A percentile compares a stretch with the other conserved stretches of the same genome.
phyloP scores from a whole-genome alignment of 2,888 invertebrate species.

The Xestia c-nigrum region DNA sequence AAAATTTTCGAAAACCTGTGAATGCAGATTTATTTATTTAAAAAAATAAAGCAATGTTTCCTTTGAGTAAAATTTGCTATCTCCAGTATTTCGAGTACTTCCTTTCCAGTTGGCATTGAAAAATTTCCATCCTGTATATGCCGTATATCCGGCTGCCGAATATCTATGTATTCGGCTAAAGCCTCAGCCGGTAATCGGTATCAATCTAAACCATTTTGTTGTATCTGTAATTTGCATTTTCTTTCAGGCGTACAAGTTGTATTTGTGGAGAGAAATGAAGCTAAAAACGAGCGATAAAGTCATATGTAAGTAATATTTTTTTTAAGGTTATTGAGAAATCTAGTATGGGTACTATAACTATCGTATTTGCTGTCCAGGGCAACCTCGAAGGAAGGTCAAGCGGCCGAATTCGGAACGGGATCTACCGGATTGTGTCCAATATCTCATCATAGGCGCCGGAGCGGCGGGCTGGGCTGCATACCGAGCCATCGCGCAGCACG shows the following conservation, averaged over 20 bases:
- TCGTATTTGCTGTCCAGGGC: constrained; percentile 72
- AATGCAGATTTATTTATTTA: too few relatives aligned
- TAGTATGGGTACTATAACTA: not conserved
- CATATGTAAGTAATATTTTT: constrained; percentile 76
- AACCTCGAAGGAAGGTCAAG: constrained; percentile 79
- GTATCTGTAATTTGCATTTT: constrained; percentile 34
- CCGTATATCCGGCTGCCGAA: not conserved
- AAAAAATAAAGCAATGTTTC: too few relatives aligned
- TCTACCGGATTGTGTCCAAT: constrained; percentile 85
- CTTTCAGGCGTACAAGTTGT: constrained; percentile 81
- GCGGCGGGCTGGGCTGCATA: constrained; percentile 86
- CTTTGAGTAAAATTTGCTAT: too few relatives aligned
- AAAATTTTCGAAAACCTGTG: too few relatives aligned
- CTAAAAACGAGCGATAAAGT: constrained; percentile 66
- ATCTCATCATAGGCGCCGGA: constrained; percentile 84
- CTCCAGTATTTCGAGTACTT: too few relatives aligned
- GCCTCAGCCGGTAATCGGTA: constrained; percentile 10
- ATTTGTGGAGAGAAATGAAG: constrained; percentile 72
- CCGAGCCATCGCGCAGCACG: constrained; percentile 81
- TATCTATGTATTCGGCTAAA: constrained; percentile 26
- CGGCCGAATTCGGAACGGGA: constrained; percentile 77
- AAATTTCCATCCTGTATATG: too few relatives aligned
- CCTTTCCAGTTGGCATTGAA: too few relatives aligned
- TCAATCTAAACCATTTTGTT: constrained; percentile 20
- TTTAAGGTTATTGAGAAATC: too few relatives aligned